Evolutionary conservation across 2,113 vertebrate species (phyloP).

Genomic region (Tichodroma muraria): DNA sequence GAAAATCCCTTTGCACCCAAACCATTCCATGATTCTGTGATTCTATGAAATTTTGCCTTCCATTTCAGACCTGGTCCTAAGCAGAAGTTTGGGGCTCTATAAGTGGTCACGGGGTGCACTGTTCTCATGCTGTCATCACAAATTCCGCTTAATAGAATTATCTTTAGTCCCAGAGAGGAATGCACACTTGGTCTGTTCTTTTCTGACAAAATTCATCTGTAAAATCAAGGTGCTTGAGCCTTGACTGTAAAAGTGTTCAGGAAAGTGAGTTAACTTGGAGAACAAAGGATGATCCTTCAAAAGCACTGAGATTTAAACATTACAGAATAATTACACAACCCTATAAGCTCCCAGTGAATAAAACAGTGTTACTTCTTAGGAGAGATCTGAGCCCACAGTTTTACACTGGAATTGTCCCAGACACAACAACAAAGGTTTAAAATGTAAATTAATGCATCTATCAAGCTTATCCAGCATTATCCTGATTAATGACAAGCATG

Average conservation of each 20-base stretch:
- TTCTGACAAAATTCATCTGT: neutral
- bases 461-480: neutral
- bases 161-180: neutral
- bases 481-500: neutral
- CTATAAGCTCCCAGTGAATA: neutral
- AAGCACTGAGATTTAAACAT: neutral
- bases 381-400: neutral
- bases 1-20: neutral
- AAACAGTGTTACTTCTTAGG: neutral
- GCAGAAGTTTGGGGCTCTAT: neutral
- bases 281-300: neutral
- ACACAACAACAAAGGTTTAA: neutral
- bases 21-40: neutral
- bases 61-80: neutral
- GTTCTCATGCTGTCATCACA: neutral
- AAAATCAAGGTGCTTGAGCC: neutral
- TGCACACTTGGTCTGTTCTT: neutral
- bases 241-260: neutral
- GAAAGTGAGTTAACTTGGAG: neutral
- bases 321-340: neutral
- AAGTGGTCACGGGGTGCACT: neutral
- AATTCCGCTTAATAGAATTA: neutral
- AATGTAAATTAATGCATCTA: neutral
- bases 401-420: neutral
- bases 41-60: neutral